A percentile compares a stretch with the other conserved stretches of the same genome.
These are phyloP conservation scores for Sylvilagus floridanus DNA, from an alignment of 2,797 vertebrate genomes.

Conservation along the genomic window DNA sequence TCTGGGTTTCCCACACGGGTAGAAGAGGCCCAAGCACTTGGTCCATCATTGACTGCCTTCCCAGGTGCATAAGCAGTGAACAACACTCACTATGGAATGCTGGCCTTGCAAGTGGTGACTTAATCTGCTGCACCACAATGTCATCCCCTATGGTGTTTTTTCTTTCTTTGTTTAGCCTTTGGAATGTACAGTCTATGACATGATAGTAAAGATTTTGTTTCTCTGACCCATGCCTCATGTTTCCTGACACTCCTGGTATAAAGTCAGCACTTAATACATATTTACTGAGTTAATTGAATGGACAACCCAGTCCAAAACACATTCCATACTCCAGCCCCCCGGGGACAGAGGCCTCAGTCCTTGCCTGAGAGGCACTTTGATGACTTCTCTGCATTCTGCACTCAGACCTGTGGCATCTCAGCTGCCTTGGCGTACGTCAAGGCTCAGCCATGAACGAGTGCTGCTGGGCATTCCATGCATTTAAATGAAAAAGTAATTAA, in stretches of 20 bases:
- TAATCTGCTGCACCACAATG: no score
- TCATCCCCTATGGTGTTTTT: no score
- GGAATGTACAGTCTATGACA: no score
- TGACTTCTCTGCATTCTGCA: not conserved
- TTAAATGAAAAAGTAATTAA: slow-evolving; percentile 39
- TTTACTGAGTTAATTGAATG: not conserved
- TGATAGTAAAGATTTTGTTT: not conserved
- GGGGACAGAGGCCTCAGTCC: not conserved
- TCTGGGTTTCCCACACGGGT: no score
- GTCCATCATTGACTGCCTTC: no score
- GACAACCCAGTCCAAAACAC: not conserved
- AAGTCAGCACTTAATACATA: not conserved
- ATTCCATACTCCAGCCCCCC: no score
- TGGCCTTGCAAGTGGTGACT: no score
- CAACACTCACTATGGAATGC: no score
- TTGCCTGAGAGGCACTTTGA: not conserved
- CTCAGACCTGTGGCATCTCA: accelerated
- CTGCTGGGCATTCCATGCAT: not conserved
- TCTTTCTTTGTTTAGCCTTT: not conserved
- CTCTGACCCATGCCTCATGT: not conserved
- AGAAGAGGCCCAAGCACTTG: no score
- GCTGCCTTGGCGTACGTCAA: not conserved
- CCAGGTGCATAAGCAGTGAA: no score
- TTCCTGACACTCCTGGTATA: not conserved
- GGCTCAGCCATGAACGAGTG: not conserved